Percentiles rank a stretch among this genome's conserved stretches.
Evolutionary conservation across 2,797 vertebrate genomes (phyloP).

Genomic region (Muscicapa comitata): DNA sequence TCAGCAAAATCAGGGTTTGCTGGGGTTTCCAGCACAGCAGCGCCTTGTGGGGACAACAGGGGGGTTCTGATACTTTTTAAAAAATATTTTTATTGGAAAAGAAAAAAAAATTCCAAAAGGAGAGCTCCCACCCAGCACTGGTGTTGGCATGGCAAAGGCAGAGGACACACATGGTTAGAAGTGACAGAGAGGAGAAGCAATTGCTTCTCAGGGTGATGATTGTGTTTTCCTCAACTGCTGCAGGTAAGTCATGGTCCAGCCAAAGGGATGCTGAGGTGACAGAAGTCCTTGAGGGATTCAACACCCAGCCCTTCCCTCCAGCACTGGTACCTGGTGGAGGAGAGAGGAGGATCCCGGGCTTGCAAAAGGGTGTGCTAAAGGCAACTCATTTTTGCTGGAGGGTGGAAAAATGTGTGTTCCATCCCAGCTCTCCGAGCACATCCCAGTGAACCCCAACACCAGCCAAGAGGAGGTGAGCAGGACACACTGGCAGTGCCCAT

Average conservation of each 20-base stretch:
- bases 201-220: not conserved
- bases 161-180: not conserved
- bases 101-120: constrained; percentile 43
- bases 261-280: not conserved
- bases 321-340: rapidly evolving
- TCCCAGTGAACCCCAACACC: not conserved
- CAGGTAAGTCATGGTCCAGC: not conserved
- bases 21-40: not conserved
- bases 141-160: not conserved
- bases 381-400: not conserved
- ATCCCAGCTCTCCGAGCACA: not conserved
- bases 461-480: not conserved
- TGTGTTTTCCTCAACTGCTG: not conserved
- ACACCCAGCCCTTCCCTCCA: not conserved
- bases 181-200: not conserved
- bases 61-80: not conserved
- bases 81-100: constrained; percentile 76
- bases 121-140: constrained; percentile 2
- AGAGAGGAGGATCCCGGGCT: rapidly evolving
- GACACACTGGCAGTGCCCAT: not conserved
- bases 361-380: not conserved
- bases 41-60: not conserved
- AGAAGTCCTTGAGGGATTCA: not conserved
- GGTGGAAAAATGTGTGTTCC: not conserved
- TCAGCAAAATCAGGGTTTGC: not conserved